Evolutionary conservation across 2,113 vertebrate species (phyloP).

Genomic region (Myiopsitta monachus): DNA sequence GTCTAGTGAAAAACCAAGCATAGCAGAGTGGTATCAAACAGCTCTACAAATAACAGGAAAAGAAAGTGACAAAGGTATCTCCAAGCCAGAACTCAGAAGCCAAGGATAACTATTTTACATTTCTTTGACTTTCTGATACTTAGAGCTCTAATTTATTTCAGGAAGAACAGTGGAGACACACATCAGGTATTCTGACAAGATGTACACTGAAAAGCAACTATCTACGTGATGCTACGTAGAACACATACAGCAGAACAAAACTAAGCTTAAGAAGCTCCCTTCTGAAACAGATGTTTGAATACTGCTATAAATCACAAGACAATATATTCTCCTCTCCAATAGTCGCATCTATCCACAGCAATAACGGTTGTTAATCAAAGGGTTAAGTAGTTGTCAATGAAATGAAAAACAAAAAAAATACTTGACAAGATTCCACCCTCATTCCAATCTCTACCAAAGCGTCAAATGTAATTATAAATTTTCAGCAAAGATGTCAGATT

Average conservation of each 20-base stretch:
- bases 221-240: not conserved
- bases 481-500: constrained; percentile 69
- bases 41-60: not conserved
- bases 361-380: constrained; percentile 14
- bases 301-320: not conserved
- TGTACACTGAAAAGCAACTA: not conserved
- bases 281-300: not conserved
- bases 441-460: constrained; percentile 49
- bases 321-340: not conserved
- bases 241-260: not conserved
- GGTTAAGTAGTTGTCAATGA: constrained; percentile 41
- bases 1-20: not conserved
- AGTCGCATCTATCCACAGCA: not conserved
- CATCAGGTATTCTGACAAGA: not conserved
- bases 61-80: not conserved
- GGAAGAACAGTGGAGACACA: not conserved
- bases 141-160: not conserved
- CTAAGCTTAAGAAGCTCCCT: not conserved
- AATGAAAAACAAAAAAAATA: constrained; percentile 17
- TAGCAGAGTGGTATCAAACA: not conserved
- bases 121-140: not conserved
- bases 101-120: not conserved
- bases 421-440: constrained; percentile 44
- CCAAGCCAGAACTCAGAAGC: not conserved
- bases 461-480: constrained; percentile 72